Percentiles rank a stretch among this genome's conserved stretches.
These are phyloP conservation scores for Laticauda laticaudata DNA, from an alignment of 2,113 vertebrate genomes.

Conservation along the genomic window DNA sequence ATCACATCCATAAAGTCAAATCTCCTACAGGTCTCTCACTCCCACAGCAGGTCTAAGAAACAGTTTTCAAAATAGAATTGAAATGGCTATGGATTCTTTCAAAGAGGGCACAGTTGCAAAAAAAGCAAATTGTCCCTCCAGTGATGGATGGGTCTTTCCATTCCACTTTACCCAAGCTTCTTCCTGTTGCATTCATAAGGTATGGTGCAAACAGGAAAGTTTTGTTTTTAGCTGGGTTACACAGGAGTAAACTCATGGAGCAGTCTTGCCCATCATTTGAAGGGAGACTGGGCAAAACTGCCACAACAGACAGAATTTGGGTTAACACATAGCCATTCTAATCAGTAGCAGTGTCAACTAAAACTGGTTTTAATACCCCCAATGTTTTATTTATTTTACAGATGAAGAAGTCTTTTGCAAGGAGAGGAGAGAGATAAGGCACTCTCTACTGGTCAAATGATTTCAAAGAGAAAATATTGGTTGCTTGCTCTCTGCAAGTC, in stretches of 20 bases:
- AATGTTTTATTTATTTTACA: neutral
- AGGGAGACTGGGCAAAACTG: neutral
- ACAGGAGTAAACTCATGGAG: neutral
- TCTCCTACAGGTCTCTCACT: neutral
- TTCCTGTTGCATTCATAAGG: neutral
- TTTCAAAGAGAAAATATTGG: neutral
- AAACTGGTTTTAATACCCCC: neutral
- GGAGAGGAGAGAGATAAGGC: neutral
- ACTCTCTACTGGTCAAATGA: neutral
- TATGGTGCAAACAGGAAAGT: neutral
- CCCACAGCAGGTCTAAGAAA: neutral
- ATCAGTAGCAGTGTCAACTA: neutral
- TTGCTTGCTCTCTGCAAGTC: neutral
- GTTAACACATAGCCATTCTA: neutral
- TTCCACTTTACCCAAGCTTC: neutral
- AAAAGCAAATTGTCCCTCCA: neutral
- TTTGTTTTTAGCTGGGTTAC: neutral
- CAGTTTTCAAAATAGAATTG: neutral
- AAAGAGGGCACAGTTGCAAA: neutral
- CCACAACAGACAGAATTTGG: neutral
- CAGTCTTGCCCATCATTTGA: neutral
- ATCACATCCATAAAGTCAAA: neutral
- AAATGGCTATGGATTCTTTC: neutral
- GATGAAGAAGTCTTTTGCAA: neutral
- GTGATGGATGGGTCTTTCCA: neutral